Evolutionary conservation across 2,113 vertebrate genomes (phyloP).

Genomic region (Megalops atlanticus): DNA sequence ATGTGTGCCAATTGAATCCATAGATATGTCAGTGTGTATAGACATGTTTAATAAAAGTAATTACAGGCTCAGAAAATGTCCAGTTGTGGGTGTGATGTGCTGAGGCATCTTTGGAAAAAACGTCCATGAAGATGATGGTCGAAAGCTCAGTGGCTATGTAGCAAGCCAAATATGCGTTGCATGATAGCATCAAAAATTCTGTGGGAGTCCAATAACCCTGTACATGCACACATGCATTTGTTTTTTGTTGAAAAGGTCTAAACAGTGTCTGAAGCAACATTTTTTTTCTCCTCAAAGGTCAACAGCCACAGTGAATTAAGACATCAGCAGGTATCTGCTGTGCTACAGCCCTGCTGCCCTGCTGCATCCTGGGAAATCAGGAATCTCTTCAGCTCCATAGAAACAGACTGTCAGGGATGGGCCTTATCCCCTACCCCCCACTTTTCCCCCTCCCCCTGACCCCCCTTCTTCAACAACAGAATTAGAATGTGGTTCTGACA

Average conservation of each 20-base stretch:
- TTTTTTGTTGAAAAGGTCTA: no score
- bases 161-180: no score
- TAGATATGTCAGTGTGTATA: not conserved
- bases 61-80: no score
- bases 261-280: not conserved
- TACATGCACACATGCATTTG: no score
- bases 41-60: no score
- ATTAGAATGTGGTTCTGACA: constrained; percentile 4
- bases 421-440: no score
- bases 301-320: not conserved
- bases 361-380: constrained; percentile 1
- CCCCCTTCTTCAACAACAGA: not conserved
- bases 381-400: not conserved
- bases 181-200: no score
- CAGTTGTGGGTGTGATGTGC: not conserved
- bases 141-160: no score
- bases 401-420: not conserved
- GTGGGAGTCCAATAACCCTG: no score
- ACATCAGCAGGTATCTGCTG: not conserved
- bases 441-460: not conserved
- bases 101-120: no score
- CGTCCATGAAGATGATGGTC: no score
- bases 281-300: constrained; percentile 11
- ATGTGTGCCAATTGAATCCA: not conserved
- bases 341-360: not conserved